phyloP scores from a whole-genome alignment of 2,797 vertebrate species.

The Pseudochirops cupreus region DNA sequence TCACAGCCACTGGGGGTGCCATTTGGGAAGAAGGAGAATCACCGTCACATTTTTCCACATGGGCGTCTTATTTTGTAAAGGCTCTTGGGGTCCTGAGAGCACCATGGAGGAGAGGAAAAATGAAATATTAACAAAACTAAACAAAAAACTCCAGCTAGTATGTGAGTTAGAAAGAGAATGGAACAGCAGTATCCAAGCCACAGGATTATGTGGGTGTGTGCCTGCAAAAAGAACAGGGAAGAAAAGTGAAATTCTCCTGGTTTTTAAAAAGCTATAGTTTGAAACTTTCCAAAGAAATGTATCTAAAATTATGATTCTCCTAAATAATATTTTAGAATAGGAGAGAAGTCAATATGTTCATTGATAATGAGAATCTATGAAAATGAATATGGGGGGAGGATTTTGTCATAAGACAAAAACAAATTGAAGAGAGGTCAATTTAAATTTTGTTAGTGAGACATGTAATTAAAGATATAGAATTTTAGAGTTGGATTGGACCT shows the following conservation, averaged over 20 bases:
- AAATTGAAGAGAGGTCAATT: constrained; percentile 8
- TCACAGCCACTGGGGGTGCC: neutral
- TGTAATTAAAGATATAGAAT: neutral
- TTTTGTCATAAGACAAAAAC: constrained; percentile 24
- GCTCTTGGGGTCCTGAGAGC: neutral
- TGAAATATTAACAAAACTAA: neutral
- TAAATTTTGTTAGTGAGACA: constrained; percentile 9
- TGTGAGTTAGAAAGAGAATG: constrained; percentile 4
- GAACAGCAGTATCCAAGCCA: neutral
- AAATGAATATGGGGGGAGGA: neutral
- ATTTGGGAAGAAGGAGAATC: constrained; percentile 36
- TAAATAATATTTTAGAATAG: neutral
- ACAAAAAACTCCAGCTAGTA: constrained; percentile 23
- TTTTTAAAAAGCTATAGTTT: constrained; percentile 48
- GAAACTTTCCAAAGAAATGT: neutral
- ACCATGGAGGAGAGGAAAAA: neutral
- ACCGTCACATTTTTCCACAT: neutral
- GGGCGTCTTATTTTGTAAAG: neutral
- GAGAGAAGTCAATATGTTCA: neutral
- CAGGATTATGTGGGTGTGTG: constrained; percentile 15
- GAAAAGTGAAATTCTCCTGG: constrained; percentile 30
- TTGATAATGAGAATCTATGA: neutral
- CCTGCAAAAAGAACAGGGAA: constrained; percentile 13
- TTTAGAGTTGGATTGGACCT: neutral
- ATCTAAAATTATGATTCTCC: constrained; percentile 8